Evolutionary conservation across 2,113 vertebrate genomes (phyloP).

Genomic region (Ursus arctos): DNA sequence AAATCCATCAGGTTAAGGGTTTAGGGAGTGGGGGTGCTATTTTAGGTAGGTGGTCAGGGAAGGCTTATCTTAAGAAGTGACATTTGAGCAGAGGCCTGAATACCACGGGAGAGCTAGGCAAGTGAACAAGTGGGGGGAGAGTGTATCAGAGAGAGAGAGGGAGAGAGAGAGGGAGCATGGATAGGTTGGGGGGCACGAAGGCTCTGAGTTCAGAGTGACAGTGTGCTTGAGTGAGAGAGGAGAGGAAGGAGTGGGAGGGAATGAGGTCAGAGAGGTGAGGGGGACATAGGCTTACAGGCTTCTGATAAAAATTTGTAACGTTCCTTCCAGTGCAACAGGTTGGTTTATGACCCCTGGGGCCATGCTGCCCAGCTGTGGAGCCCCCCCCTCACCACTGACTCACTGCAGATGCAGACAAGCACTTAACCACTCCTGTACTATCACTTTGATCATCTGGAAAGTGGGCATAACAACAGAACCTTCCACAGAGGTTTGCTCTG

Average conservation of each 20-base stretch:
- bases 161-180: background rate
- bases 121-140: accelerated
- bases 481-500: background rate
- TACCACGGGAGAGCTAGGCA: background rate
- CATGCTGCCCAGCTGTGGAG: background rate
- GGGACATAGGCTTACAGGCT: background rate
- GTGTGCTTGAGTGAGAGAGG: background rate
- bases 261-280: too few species aligned
- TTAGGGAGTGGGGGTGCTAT: too few species aligned
- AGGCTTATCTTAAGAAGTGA: background rate
- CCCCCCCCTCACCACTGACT: background rate
- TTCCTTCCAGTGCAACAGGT: background rate
- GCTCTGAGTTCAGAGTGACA: background rate
- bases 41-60: background rate
- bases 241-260: accelerated
- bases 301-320: background rate
- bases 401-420: background rate
- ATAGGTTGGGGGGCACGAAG: background rate
- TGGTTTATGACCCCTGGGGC: background rate
- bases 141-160: background rate
- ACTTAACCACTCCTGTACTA: background rate
- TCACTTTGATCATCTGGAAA: background rate
- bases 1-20: background rate
- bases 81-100: background rate
- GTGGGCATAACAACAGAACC: background rate